Evolutionary conservation across 2,797 vertebrate genomes (phyloP), one percentile per base, ranked within the genome.

Genomic region (Vespertilio murinus): DNA sequence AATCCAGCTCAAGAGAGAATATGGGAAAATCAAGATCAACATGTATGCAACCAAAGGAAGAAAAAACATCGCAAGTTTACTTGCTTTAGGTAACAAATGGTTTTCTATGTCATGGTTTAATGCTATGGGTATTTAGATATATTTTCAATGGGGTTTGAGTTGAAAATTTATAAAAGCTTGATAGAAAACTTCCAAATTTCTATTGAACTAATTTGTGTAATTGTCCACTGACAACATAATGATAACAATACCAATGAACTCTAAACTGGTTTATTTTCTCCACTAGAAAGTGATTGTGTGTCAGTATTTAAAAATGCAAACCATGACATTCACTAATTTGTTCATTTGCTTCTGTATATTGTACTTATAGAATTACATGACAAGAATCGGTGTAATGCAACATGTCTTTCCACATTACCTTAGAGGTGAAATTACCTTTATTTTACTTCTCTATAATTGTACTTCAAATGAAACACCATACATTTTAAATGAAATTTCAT

Each of bases 261-360:
- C 97, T 74, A 91, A 95, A 96, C 83, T 42, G 95, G 97, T 97
- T 97, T 97, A 97, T 96, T 96, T 98, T 97, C 97, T 97, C 96
- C 97, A 95, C 97, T 97, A 95, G 94, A 97, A 98, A 98, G 93
- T 97, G 93, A 98, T 96, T 97, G 97, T 98, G 96, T 97, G 94
- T 98, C 98, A 98, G 97, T 98, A 98, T 98, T 98, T 98, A 98
- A 97, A 84, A 96, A 97, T 98, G 97, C 96, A 97, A 98, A 97
- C 86, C 96, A 97, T 97, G 95, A 97, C 96, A 97, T 96, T 97
- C 97, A 97, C 94, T 96, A 96, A 97, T 96, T 97, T 98, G 96
- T 97, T 94, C 98, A 98, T 97, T 95, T 97, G 94, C 97, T 98
- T 98, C 96, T 98, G 95, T 98, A 97, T 93, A 94, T 96, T 98